phyloP scores from a whole-genome alignment of 2,797 vertebrate species.

The Gila robusta region DNA sequence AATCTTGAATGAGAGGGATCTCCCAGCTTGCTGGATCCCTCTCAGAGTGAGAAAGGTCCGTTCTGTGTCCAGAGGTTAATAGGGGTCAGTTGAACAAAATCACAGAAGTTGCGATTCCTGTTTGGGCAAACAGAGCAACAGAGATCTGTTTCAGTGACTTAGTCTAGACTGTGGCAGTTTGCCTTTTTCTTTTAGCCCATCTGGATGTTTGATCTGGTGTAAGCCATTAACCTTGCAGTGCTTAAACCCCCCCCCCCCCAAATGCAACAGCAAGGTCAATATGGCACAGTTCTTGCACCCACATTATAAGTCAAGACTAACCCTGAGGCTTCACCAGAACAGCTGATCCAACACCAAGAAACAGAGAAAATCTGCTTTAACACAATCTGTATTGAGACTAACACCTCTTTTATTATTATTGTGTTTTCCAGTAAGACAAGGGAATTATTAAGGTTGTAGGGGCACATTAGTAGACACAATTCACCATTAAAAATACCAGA shows the following conservation, averaged over 20 bases:
- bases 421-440: conserved; percentile 37
- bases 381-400: conserved; percentile 39
- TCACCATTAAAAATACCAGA: conserved; percentile 25
- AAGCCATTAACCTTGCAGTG: conserved; percentile 60
- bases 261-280: conserved; percentile 73
- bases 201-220: conserved; percentile 77
- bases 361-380: conserved; percentile 45
- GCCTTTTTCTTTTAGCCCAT: conserved; percentile 66
- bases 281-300: conserved; percentile 72
- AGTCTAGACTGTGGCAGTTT: conserved; percentile 64
- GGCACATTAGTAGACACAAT: conserved; percentile 31
- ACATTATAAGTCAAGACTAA: conserved; percentile 59
- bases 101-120: conserved; percentile 57
- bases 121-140: conserved; percentile 55
- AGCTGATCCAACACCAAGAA: conserved; percentile 66
- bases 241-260: conserved; percentile 36
- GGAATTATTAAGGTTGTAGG: conserved; percentile 48
- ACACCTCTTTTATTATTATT: conserved; percentile 60
- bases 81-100: conserved; percentile 60
- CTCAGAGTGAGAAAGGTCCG: conserved; percentile 38
- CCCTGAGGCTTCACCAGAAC: conserved; percentile 53
- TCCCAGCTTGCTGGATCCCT: conserved; percentile 30
- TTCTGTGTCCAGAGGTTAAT: conserved; percentile 65
- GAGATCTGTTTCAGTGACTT: conserved; percentile 61
- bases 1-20: conserved; percentile 20